Percentiles rank a stretch among this genome's conserved stretches.
Conservation (phyloP, 2,888 invertebrate genomes). For the Eupithecia inturbata region DNA sequence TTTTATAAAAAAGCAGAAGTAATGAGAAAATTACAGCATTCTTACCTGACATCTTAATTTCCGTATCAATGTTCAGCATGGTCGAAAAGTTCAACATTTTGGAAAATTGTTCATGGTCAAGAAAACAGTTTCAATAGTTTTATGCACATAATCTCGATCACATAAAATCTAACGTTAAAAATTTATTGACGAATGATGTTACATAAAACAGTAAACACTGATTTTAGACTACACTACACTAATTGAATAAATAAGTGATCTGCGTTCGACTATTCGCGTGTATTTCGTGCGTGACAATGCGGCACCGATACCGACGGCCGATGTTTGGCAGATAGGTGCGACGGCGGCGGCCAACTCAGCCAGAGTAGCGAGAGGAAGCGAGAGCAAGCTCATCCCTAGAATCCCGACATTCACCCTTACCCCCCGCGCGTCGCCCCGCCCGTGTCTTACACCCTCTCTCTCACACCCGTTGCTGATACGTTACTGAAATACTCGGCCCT, state of each 20-base stretch:
- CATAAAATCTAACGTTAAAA: background rate
- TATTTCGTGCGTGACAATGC: slow-evolving; percentile 58
- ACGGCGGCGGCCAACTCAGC: slow-evolving; percentile 76
- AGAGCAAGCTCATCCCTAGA: slow-evolving; percentile 84
- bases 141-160: slow-evolving; percentile 20
- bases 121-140: slow-evolving; percentile 16
- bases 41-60: slow-evolving; percentile 81
- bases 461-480: slow-evolving; percentile 69
- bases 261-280: slow-evolving; percentile 49
- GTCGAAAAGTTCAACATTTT: slow-evolving; percentile 42
- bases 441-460: slow-evolving; percentile 79
- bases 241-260: slow-evolving; percentile 14
- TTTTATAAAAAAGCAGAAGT: background rate
- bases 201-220: slow-evolving; percentile 19
- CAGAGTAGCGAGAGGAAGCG: slow-evolving; percentile 82
- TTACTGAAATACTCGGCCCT: slow-evolving; percentile 64
- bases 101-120: slow-evolving; percentile 31
- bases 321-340: slow-evolving; percentile 62
- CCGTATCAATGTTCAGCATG: slow-evolving; percentile 64
- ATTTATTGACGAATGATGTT: background rate
- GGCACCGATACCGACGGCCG: slow-evolving; percentile 44
- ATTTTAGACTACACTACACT: slow-evolving; percentile 27
- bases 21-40: slow-evolving; percentile 22
- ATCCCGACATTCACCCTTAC: slow-evolving; percentile 78
- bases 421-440: slow-evolving; percentile 66